Evolutionary conservation across 2,113 vertebrate genomes (phyloP).

Genomic region (Cyanoliseus patagonus): DNA sequence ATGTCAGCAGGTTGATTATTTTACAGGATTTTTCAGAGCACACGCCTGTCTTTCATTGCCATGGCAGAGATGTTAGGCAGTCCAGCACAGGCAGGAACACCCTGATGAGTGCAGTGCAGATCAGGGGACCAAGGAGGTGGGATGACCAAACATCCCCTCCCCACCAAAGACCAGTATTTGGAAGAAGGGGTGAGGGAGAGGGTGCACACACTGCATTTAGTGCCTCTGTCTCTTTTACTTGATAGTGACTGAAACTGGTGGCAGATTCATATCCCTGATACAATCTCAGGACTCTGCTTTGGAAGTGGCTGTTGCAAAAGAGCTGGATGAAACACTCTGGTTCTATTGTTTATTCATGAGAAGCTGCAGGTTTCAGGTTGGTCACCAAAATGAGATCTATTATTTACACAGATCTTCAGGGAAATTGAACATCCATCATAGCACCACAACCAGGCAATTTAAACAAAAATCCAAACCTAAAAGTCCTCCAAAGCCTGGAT

Average conservation of each 20-base stretch:
- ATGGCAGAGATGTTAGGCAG: neutral
- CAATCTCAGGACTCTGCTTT: neutral
- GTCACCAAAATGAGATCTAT: neutral
- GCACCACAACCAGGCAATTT: neutral
- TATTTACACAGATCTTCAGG: neutral
- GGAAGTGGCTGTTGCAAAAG: neutral
- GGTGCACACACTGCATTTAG: neutral
- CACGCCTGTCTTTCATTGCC: neutral
- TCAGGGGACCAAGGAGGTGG: neutral
- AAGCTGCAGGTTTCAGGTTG: neutral
- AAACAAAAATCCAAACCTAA: neutral
- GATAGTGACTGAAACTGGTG: neutral
- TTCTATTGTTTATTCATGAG: neutral
- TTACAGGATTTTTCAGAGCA: neutral
- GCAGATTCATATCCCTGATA: neutral
- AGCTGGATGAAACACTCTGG: neutral
- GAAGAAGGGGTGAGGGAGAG: neutral
- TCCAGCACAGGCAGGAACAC: neutral
- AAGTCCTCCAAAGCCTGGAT: conserved; percentile 3
- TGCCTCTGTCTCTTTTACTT: neutral
- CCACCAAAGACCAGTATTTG: neutral
- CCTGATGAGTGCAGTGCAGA: fast-evolving
- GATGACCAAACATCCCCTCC: neutral
- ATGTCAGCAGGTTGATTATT: neutral
- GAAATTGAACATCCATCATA: neutral